Percentiles rank a stretch among this genome's conserved stretches.
Conservation (phyloP, 2,113 vertebrate species). For the Chionomys nivalis region DNA sequence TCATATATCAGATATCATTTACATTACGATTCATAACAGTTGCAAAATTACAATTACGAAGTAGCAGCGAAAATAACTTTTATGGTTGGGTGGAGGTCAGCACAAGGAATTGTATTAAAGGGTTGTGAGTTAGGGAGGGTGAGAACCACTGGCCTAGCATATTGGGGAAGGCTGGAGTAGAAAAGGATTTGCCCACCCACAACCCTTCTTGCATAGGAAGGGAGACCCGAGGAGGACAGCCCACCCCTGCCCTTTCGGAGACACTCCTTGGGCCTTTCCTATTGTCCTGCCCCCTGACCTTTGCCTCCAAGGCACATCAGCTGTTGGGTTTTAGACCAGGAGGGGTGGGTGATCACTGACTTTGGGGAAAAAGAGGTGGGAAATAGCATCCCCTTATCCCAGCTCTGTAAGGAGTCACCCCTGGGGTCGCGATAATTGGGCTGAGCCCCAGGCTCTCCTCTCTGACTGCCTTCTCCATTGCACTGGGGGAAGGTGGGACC, state of each 20-base stretch:
- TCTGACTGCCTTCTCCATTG: neutral
- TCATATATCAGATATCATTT: neutral
- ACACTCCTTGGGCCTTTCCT: neutral
- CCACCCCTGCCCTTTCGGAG: neutral
- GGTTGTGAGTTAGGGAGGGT: neutral
- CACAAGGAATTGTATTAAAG: neutral
- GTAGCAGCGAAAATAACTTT: neutral
- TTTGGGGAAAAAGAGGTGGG: constrained; percentile 22
- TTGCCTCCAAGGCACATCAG: constrained; percentile 31
- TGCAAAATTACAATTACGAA: too few relatives aligned
- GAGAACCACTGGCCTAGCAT: neutral
- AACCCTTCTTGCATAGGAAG: neutral
- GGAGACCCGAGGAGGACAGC: neutral
- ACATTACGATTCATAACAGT: neutral
- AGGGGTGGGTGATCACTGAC: neutral
- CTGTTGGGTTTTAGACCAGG: neutral
- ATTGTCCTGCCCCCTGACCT: constrained; percentile 65
- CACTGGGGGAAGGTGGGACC: neutral
- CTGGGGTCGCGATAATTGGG: neutral
- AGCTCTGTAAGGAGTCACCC: neutral
- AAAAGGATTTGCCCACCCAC: neutral
- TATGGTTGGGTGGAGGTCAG: too few relatives aligned
- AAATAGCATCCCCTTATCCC: neutral
- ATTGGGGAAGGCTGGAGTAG: neutral
- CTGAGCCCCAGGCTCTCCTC: neutral